Base-by-base conservation (phyloP, 2,797 vertebrate genomes). In the Graptemys geographica region DNA sequence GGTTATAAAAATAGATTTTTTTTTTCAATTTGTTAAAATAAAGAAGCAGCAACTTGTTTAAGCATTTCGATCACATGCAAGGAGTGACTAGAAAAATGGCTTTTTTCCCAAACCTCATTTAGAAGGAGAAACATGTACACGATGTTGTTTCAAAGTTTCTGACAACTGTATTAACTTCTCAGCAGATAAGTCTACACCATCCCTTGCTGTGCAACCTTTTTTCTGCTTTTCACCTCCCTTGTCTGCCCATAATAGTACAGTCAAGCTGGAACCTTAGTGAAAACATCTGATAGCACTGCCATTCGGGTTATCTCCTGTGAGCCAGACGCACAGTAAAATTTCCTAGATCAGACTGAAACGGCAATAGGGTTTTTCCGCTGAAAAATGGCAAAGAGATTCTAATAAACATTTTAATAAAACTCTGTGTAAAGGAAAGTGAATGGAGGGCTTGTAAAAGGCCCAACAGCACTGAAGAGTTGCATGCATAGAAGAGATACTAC, bases 181-280 rank as follows among this genome's bases (percentile, higher is more conserved):
- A 72, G 62, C n/a, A 92, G 55, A 57, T 56, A 52, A 31, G 23
- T 15, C 74, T 62, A 4, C 33, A 84, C 53, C 37, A 80, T 88
- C 56, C 11, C 80, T 87, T 81, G 90, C 49, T 47, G 37, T 44
- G 51, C 16, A 55, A 23, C 41, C 13, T 21, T 69, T 23, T 37
- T 86, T 76, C 74, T 59, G 44, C n/a, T n/a, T 8, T 47, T 47
- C 21, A 62, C 31, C 92, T 56, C 37, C 47, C 15, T 0, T 44
- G 27, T 44, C 56, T 3, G 4, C 28, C 74, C 37, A 49, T 1
- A 1, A 11, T 31, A 44, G 53, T n/a, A 52, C 16, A 57, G 9
- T 65, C 37, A 12, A 21, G 52, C 28, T 62, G 41, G 3, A 88
- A 51, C 1, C 1, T 19, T 0, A 0, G 2, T 19, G 7, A 19